phyloP scores from a whole-genome alignment of 2,113 vertebrate species.

The Todiramphus saurophagus region DNA sequence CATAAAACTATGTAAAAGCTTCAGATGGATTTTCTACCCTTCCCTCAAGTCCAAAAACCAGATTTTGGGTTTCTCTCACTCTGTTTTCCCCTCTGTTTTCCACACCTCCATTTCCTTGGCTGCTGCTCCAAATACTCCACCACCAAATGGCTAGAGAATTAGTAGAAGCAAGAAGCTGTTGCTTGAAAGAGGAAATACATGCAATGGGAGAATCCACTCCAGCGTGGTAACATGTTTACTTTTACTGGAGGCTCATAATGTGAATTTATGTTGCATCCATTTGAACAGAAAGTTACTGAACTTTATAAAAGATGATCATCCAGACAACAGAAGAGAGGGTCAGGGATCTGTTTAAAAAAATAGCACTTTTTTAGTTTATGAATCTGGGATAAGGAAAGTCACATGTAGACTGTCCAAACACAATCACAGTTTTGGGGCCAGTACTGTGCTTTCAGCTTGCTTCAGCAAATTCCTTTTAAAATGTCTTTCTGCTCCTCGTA shows the following conservation, averaged over 20 bases:
- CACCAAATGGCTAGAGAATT: neutral
- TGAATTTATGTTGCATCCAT: neutral
- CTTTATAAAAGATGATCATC: neutral
- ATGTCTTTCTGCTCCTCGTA: neutral
- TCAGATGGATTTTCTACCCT: neutral
- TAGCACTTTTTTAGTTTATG: neutral
- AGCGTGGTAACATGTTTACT: neutral
- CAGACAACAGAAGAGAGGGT: neutral
- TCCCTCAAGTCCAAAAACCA: neutral
- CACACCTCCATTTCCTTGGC: neutral
- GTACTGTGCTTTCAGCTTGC: neutral
- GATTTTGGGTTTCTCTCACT: neutral
- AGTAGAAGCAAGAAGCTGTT: neutral
- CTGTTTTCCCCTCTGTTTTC: neutral
- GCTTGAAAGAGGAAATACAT: neutral
- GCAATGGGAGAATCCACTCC: neutral
- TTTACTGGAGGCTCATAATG: neutral
- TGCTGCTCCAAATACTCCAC: neutral
- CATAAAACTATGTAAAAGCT: neutral
- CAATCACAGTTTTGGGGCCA: neutral
- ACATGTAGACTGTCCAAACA: neutral
- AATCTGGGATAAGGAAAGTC: neutral
- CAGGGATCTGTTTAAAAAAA: neutral
- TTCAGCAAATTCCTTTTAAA: constrained; percentile 20
- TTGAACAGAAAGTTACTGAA: neutral